Conservation (phyloP, 2,888 invertebrate genomes). For the Lucinisca nassula region DNA sequence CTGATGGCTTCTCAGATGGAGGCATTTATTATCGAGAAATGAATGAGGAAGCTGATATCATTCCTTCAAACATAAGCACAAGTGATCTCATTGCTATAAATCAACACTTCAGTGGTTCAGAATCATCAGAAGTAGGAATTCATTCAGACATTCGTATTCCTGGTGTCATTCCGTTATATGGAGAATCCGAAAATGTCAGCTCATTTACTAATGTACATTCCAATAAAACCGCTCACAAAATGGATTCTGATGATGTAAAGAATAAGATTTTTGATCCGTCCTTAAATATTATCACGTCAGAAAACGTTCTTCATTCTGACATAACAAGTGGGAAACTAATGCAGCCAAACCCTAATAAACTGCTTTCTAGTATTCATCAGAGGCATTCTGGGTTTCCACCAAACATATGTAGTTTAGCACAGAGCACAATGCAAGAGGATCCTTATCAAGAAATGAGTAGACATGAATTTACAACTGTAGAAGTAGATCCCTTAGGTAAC, state of each 20-base stretch:
- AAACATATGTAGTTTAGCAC: neutral
- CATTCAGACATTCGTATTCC: neutral
- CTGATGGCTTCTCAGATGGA: neutral
- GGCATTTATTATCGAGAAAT: neutral
- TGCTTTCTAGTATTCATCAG: neutral
- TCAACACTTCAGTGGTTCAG: neutral
- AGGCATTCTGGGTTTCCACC: neutral
- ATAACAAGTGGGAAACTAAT: neutral
- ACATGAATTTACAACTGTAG: neutral
- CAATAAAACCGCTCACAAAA: neutral
- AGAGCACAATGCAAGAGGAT: neutral
- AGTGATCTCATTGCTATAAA: neutral
- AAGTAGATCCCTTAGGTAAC: neutral
- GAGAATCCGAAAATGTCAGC: neutral
- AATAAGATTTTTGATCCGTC: neutral
- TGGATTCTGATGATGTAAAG: neutral
- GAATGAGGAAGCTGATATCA: neutral
- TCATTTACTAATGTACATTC: neutral
- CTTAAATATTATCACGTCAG: neutral
- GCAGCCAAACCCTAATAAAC: neutral
- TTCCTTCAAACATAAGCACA: neutral
- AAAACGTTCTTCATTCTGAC: neutral
- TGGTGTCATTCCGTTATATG: neutral
- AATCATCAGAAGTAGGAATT: neutral
- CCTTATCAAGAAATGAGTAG: neutral